Base-by-base conservation (phyloP, 2,797 vertebrate species). In the Rhincodon typus region DNA sequence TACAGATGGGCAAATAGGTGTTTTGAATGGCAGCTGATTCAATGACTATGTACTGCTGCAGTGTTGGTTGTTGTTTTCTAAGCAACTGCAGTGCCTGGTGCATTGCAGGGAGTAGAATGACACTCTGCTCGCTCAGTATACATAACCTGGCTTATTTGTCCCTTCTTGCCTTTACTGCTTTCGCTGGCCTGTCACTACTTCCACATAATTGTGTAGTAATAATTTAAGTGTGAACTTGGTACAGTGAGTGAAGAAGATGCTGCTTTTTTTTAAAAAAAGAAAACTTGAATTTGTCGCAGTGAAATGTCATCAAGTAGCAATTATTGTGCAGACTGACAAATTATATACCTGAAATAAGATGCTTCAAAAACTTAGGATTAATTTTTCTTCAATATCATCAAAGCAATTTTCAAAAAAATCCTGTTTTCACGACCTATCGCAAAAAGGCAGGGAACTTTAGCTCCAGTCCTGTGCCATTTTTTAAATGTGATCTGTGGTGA, bases 21-120 rank as follows among this genome's bases (percentile, higher is more conserved):
- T 70, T 95, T 74, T 50, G 46, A 34, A 74, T 95, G 42, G 94
- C 30, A 77, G 94, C n/a, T 70, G 69, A 72, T 74, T 95, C 69
- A 74, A 27, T 57, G 69, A 50, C 30, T 94, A 27, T 72, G 42
- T 72, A 53, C 46, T 95, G 70, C 94, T 74, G 94, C 94, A 77
- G 72, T 77, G 46, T 77, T 95, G 94, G 70, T 53, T 77, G 70
- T 94, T 50, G 34, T 93, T 93, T 93, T 93, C 66, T n/a, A 69
- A 67, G 66, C 38, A 42, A 93, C 90, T 93, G 90, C 90, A 93
- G 90, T 93, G 62, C 90, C 62, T 69, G 90, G 90, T 93, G 90
- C 90, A 93, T 93, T 93, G 90, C 90, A 93, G 90, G 30, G 90
- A 93, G 46, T 67, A 93, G 90, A 93, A 93, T 5, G 25, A 93